phyloP scores from a whole-genome alignment of 2,888 invertebrate genomes.

The Scrobipalpa atriplicella region DNA sequence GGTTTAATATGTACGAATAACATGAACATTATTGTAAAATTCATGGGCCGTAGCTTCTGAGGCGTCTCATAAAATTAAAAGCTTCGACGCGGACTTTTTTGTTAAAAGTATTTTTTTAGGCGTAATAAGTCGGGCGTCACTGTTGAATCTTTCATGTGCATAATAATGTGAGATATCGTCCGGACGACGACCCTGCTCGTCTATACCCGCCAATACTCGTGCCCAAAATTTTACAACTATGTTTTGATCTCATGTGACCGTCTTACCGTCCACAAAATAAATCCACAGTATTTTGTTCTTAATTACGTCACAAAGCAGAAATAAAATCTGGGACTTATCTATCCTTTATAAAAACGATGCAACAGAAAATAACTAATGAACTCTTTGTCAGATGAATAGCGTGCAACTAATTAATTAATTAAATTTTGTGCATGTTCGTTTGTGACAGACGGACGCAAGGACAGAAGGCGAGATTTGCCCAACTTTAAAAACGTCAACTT shows the following conservation, averaged over 20 bases:
- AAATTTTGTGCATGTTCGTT: constrained; percentile 22
- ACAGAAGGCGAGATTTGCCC: constrained; percentile 26
- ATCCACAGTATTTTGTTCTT: not conserved
- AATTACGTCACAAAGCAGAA: not conserved
- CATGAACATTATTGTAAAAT: constrained; percentile 41
- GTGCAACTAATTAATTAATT: constrained; percentile 30
- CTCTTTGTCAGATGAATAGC: constrained; percentile 19
- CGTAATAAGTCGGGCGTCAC: constrained; percentile 54
- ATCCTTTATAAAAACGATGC: not conserved
- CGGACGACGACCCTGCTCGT: constrained; percentile 36
- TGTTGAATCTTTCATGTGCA: constrained; percentile 70
- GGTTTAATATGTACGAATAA: constrained; percentile 34
- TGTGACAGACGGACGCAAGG: constrained; percentile 27
- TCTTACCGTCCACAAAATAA: constrained; percentile 29
- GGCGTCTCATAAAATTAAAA: constrained; percentile 53
- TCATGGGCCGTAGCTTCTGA: constrained; percentile 41
- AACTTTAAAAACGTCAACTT: constrained; percentile 27
- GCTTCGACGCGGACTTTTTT: constrained; percentile 43
- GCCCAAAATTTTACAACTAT: constrained; percentile 52
- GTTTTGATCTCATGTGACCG: constrained; percentile 37
- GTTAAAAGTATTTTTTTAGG: constrained; percentile 51
- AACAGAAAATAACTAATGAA: constrained; percentile 21
- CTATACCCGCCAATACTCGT: constrained; percentile 40
- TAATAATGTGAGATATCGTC: constrained; percentile 45
- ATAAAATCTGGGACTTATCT: not conserved